phyloP scores from a whole-genome alignment of 2,888 invertebrate genomes.

The Pseudoips prasinana region DNA sequence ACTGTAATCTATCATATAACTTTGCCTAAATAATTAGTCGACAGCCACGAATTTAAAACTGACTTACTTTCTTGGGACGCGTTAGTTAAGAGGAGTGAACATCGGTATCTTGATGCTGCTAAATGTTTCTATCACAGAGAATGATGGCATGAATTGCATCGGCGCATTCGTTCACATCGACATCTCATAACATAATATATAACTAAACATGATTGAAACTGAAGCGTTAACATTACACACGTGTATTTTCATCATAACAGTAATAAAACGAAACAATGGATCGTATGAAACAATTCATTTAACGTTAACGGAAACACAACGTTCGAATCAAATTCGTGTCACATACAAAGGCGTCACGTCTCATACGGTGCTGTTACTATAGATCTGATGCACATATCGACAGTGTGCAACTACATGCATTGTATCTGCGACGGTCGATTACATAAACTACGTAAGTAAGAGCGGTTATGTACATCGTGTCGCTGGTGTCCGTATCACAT shows the following conservation, averaged over 20 bases:
- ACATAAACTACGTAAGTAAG: conserved; percentile 65
- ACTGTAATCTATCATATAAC: too few relatives aligned
- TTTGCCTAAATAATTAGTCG: too few relatives aligned
- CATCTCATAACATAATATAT: conserved; percentile 32
- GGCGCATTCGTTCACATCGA: conserved; percentile 49
- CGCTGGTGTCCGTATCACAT: conserved; percentile 58
- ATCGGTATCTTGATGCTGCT: conserved; percentile 22
- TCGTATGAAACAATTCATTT: conserved; percentile 33
- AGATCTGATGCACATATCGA: conserved; percentile 63
- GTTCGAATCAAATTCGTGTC: conserved; percentile 38
- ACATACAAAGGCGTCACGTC: conserved; percentile 58
- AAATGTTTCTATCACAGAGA: conserved; percentile 28
- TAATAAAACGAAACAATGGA: conserved; percentile 33
- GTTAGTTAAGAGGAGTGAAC: conserved; percentile 20
- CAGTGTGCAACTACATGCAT: conserved; percentile 73
- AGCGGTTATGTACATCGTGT: conserved; percentile 74
- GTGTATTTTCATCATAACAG: conserved; percentile 44
- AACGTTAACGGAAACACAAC: conserved; percentile 35
- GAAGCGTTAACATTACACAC: conserved; percentile 46
- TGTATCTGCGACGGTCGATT: conserved; percentile 53
- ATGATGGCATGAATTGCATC: conserved; percentile 34
- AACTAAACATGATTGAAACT: conserved; percentile 37
- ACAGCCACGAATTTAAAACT: conserved; percentile 18
- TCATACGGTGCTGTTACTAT: conserved; percentile 60
- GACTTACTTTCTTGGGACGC: conserved; percentile 24